A percentile compares a stretch with the other conserved stretches of the same genome.
Conservation (phyloP, 2,888 invertebrate species). For the Pollenia angustigena region DNA sequence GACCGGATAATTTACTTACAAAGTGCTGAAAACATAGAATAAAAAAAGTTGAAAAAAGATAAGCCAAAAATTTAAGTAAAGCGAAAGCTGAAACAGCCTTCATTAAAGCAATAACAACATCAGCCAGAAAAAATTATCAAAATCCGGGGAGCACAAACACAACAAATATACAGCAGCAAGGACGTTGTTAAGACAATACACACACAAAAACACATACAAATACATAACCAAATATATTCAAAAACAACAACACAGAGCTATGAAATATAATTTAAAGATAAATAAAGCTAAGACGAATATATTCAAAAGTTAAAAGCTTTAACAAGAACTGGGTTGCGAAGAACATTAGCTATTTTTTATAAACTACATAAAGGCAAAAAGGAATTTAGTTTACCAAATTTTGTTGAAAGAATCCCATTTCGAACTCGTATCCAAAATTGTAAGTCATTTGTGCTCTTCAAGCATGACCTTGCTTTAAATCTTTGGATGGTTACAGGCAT, state of each 20-base stretch:
- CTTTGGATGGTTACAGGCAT: no score
- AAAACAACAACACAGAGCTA: conserved; percentile 22
- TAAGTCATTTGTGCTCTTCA: no score
- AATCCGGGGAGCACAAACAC: conserved; percentile 1
- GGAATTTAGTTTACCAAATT: no score
- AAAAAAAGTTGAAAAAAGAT: not conserved
- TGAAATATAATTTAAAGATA: conserved; percentile 57
- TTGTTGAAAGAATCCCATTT: no score
- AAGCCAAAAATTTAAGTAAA: conserved; percentile 36
- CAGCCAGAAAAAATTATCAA: conserved; percentile 38
- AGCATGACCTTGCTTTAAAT: no score
- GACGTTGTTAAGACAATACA: not conserved
- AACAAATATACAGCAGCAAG: not conserved
- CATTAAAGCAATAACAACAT: conserved; percentile 48
- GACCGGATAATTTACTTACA: conserved; percentile 73
- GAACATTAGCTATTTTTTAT: no score
- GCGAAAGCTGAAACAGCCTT: conserved; percentile 52
- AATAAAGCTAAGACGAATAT: conserved; percentile 43
- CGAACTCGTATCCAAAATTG: no score
- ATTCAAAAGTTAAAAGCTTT: no score
- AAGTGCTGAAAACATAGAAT: conserved; percentile 43
- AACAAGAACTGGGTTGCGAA: no score
- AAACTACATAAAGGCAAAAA: no score
- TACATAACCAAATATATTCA: not conserved
- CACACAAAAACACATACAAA: not conserved